Percentiles rank a stretch among this genome's conserved stretches.
Conservation (phyloP, 2,797 vertebrate genomes). For the Microctenopoma steveboyesi region DNA sequence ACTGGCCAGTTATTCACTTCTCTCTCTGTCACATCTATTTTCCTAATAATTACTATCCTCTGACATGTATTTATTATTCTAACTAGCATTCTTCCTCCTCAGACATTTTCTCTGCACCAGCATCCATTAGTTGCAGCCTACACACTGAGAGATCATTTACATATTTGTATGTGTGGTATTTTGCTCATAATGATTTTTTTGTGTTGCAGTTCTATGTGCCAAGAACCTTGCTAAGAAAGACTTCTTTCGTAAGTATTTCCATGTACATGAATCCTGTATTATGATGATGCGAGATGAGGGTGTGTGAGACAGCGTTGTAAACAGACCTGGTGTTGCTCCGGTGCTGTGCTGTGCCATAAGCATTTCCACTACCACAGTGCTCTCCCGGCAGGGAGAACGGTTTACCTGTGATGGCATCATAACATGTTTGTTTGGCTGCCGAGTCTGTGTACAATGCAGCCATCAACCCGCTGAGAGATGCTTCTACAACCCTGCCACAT, state of each 20-base stretch:
- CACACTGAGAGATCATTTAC: slow-evolving; percentile 49
- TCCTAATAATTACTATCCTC: slow-evolving; percentile 39
- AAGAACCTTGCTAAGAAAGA: slow-evolving; percentile 99
- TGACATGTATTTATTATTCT: slow-evolving; percentile 65
- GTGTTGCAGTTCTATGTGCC: slow-evolving; percentile 95
- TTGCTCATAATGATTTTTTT: slow-evolving; percentile 52
- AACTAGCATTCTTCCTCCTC: slow-evolving; percentile 43
- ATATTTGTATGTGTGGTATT: slow-evolving; percentile 41
- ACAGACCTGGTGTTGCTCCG: slow-evolving; percentile 7
- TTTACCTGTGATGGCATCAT: slow-evolving; percentile 13
- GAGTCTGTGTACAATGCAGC: neutral
- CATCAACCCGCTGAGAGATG: slow-evolving; percentile 12
- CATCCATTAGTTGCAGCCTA: slow-evolving; percentile 51
- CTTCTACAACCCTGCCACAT: neutral
- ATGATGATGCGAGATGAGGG: neutral
- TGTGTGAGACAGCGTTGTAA: slow-evolving; percentile 11
- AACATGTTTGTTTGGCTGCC: neutral
- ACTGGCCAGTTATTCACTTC: slow-evolving; percentile 34
- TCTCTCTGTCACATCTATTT: slow-evolving; percentile 22
- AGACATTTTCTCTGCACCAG: slow-evolving; percentile 27
- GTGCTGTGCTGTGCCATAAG: slow-evolving; percentile 10
- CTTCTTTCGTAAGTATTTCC: slow-evolving; percentile 95
- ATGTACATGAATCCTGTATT: slow-evolving; percentile 5
- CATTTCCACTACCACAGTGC: neutral
- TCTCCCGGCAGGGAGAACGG: slow-evolving; percentile 6